Evolutionary conservation across 2,888 invertebrate genomes (phyloP), one percentile per base, ranked within the genome.

Genomic region (Coelinius sp.): DNA sequence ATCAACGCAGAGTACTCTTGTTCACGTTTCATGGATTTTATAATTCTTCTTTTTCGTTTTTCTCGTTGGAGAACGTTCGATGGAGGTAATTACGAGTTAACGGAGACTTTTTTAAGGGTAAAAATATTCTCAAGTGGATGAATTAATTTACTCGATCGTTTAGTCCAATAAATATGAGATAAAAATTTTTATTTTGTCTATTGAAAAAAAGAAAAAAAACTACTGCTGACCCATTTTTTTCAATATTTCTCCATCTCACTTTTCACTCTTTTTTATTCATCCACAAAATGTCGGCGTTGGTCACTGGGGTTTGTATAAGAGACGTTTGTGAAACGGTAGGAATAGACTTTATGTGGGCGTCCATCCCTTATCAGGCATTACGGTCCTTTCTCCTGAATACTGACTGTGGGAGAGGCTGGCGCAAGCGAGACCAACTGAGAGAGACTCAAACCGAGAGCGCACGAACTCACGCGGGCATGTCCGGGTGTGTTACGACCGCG

Each of bases 341-440:
- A 56, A 67, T 65, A 69, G 71, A 74, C 79, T 82, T 79, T 80
- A 74, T 72, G 83, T 79, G 79, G 76, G 76, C 66, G 73, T 79
- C 77, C 79, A 75, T 78, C 82, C 80, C 83, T 85, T 85, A 86
- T 85, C 83, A 79, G 78, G 79, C 83, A 85, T 86, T 85, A 84
- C 82, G 80, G 82, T 81, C 83, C 81, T 85, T 85, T 85, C 81
- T 82, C 83, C 83, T 66, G 68, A 41, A 63, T 41, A 41, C 41
- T 52, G 8, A 49, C 49, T 52, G n/a, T n/a, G 52, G 52, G 24
- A 52, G 52, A 25, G 52, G 10, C 12, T 24, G 52, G 6, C 17
- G 17, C 52, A 64, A 70, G 27, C 10, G 53, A 24, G 70, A 17
- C 17, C 20, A 64, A 24, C 27, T 1, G 20, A 35, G 56, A 38